Conservation (phyloP, 1,140 invertebrate species). For the Riptortus pedestris region DNA sequence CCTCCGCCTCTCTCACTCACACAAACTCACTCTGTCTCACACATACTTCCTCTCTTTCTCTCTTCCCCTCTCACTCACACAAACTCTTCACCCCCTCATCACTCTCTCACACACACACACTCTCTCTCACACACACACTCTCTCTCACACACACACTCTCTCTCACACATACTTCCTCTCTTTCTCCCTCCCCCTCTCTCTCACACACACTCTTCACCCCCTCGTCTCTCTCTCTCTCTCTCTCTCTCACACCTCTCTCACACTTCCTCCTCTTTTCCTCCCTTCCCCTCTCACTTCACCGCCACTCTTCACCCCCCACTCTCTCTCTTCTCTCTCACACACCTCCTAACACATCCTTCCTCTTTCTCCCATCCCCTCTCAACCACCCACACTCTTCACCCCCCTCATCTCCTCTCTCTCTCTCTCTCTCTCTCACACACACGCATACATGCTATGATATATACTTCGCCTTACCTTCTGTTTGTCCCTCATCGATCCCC, state of each 20-base stretch:
- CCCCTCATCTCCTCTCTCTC: neutral
- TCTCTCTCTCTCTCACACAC: neutral
- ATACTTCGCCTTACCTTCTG: slow-evolving; percentile 51
- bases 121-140: neutral
- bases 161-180: slow-evolving; percentile 2
- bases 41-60: neutral
- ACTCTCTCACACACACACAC: neutral
- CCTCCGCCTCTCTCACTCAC: neutral
- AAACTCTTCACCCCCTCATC: neutral
- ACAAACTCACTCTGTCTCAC: neutral
- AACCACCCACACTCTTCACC: neutral
- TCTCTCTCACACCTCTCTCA: neutral
- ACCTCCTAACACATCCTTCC: neutral
- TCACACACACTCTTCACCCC: neutral
- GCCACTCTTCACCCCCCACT: neutral
- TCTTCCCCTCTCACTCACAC: neutral
- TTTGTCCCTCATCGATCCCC: slow-evolving; percentile 90
- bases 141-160: neutral
- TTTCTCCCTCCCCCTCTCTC: neutral
- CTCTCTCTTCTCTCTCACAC: neutral
- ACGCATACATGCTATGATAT: neutral
- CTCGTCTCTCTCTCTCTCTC: neutral
- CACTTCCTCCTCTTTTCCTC: neutral
- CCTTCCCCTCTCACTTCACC: neutral
- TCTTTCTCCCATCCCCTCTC: neutral